These are phyloP conservation scores for Bimastos eiseni DNA, from an alignment of 2,888 invertebrate genomes.

Conservation along the genomic window DNA sequence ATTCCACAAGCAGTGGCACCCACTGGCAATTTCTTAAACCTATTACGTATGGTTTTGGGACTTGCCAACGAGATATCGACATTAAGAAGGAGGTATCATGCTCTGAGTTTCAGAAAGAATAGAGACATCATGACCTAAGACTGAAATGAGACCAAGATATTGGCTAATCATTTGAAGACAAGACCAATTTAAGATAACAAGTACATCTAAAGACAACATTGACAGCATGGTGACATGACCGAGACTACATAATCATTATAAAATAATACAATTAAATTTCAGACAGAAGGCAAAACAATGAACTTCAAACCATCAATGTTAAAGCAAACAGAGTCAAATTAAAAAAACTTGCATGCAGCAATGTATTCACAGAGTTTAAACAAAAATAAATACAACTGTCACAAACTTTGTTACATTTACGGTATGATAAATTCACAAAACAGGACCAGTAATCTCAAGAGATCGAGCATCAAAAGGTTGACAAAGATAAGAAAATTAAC, in stretches of 20 bases:
- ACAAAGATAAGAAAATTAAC: not conserved
- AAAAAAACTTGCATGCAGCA: not conserved
- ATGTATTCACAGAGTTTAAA: not conserved
- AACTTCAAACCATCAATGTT: not conserved
- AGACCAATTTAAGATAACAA: no score
- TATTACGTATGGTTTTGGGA: no score
- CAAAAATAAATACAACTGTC: not conserved
- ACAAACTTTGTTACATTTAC: not conserved
- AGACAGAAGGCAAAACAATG: not conserved
- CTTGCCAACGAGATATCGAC: no score
- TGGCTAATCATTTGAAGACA: no score
- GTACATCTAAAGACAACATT: no score
- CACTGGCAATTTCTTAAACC: no score
- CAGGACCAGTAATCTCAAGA: not conserved
- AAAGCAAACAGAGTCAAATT: slow-evolving; percentile 1
- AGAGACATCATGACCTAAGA: no score
- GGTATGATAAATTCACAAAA: not conserved
- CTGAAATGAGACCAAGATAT: no score
- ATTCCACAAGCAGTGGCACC: no score
- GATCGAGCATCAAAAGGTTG: not conserved
- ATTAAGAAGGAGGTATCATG: no score
- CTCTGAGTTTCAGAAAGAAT: no score
- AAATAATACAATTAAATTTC: not conserved
- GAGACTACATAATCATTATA: not conserved
- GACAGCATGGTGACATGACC: no score